Base-by-base conservation (phyloP, 1,140 invertebrate genomes). In the Lasioglossum albipes region DNA sequence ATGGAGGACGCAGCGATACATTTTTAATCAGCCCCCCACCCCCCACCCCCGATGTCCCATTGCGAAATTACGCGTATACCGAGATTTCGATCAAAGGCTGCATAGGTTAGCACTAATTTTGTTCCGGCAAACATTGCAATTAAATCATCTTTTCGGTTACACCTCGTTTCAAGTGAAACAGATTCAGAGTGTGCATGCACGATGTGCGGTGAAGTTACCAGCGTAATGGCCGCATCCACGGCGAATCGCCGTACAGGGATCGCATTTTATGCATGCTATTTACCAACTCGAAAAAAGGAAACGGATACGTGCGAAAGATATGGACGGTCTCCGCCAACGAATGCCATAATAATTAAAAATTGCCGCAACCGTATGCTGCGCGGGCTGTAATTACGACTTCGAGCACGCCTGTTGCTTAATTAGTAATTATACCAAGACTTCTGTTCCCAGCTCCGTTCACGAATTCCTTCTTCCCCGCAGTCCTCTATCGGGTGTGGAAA, bases 331-430 rank as follows among this genome's bases (percentile, higher is more conserved):
- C 41, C 5, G 7, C 27, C 4, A 20, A 54, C 7, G 54, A 42
- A 16, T 31, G n/a, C 42, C n/a, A 41, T 75, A 62, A 75, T 80
- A 80, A 80, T 80, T 80, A 75, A 80, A 80, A 75, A 80, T 61
- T 68, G 78, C 52, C 57, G 27, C 70, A 41, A 45, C 16, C 27
- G 22, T 59, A 52, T 59, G 71, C 45, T 42, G 36, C 36, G 36
- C 22, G 42, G 49, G 27, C 41, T 52, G 72, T 68, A 75, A 80
- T 75, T 75, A 80, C 64, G 42, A 42, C 52, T 80, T 75, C 72
- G 68, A 80, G 71, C 67, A 54, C 12, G 78, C 78, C 72, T 75
- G 78, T 80, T 80, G 64, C 72, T 68, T 80, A 80, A 80, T 80
- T 80, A 80, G 72, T 68, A 68, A 75, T 80, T 80, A 80, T 62